Base-by-base conservation (phyloP, 2,888 invertebrate genomes). In the Sceliomorpha sp. region DNA sequence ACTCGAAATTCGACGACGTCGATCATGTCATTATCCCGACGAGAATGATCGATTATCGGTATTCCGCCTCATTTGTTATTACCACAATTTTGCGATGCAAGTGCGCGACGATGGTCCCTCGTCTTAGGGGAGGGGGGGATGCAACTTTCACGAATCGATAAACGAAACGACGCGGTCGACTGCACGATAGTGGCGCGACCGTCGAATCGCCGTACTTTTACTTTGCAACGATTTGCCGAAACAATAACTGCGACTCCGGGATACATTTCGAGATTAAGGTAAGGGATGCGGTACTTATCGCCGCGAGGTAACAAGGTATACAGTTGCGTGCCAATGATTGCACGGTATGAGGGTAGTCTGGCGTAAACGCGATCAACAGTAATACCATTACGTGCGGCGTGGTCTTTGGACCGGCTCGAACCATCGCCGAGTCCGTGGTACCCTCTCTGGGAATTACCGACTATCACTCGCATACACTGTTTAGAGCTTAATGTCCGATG, bases 261-360 rank as follows among this genome's bases (percentile, higher is more conserved):
- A 50, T 45, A 32, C 45, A 60, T 62, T 66, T 45, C 29, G 45
- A 73, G 59, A 60, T 70, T 59, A 69, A 9, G 70, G 26, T 34
- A 51, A 36, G 69, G 70, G 72, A 76, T 75, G 72, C 75, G 74
- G 73, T 73, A 73, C 78, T 79, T 78, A 79, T 82, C 77, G 59
- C 42, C n/a, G 59, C 47, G 59, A 68, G 53, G 74, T 75, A 80
- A 81, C 76, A 77, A 75, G 76, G 71, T 69, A 75, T 72, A 71
- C 71, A 76, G 77, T 84, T 76, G 79, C 77, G 77, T 79, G 79
- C 67, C 77, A 72, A 76, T 81, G 80, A 83, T 83, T 80, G 78
- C 78, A 78, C 74, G 78, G 77, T 78, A 77, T 74, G 60, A 66
- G 75, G 67, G 75, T 74, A 70, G 77, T 78, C 75, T 79, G 75